A percentile compares a stretch with the other conserved stretches of the same genome.
Conservation (phyloP, 2,113 vertebrate species). For the Lagopus leucura region DNA sequence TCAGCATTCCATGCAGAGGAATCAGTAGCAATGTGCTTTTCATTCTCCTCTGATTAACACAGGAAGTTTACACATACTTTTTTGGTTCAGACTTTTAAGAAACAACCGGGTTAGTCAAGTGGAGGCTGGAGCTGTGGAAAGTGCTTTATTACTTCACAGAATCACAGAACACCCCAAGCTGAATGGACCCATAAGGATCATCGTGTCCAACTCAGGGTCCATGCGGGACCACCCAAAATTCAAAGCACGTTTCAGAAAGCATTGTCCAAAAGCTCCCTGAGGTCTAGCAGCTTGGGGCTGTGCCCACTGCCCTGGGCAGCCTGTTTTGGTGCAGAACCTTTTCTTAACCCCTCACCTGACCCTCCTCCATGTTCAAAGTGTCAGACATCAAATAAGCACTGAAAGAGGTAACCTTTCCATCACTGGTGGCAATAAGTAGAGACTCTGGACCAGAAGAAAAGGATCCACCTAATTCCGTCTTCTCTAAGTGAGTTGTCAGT, state of each 20-base stretch:
- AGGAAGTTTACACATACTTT: constrained; percentile 5
- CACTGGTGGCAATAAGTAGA: neutral
- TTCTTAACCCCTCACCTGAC: too few relatives aligned
- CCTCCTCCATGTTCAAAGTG: neutral
- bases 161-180: too few relatives aligned
- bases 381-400: neutral
- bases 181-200: too few relatives aligned
- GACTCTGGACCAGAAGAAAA: neutral
- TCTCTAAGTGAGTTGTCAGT: neutral
- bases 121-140: neutral
- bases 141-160: neutral
- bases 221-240: too few relatives aligned
- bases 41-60: constrained; percentile 21
- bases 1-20: constrained; percentile 13
- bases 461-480: neutral
- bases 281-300: too few relatives aligned
- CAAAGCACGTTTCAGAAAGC: too few relatives aligned
- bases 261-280: too few relatives aligned
- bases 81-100: neutral
- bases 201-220: too few relatives aligned
- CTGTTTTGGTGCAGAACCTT: too few relatives aligned
- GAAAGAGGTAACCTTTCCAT: neutral
- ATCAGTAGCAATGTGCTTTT: neutral
- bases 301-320: too few relatives aligned
- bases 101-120: neutral